phyloP scores from a whole-genome alignment of 1,140 invertebrate genomes.

The Drosophila teissieri region DNA sequence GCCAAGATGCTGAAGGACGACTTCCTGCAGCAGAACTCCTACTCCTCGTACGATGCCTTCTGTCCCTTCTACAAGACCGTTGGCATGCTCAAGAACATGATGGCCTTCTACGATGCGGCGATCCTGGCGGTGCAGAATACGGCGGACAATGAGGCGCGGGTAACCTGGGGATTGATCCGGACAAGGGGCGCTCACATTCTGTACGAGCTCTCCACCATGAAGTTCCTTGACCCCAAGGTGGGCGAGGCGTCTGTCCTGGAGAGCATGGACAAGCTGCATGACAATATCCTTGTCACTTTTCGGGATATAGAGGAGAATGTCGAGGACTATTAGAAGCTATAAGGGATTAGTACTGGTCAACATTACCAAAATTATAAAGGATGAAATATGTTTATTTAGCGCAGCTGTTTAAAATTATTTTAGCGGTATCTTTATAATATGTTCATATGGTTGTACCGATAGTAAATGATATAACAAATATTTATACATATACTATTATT shows the following conservation, averaged over 20 bases:
- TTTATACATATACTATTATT: too few relatives aligned
- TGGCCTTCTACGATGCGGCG: slow-evolving; percentile 53
- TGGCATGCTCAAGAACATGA: slow-evolving; percentile 74
- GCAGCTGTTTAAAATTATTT: too few relatives aligned
- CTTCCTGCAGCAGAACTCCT: slow-evolving; percentile 80
- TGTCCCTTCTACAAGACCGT: slow-evolving; percentile 81
- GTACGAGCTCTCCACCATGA: slow-evolving; percentile 74
- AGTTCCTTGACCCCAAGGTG: slow-evolving; percentile 54
- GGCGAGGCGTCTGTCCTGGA: slow-evolving; percentile 23
- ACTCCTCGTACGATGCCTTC: slow-evolving; percentile 65
- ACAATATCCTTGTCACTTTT: slow-evolving; percentile 8
- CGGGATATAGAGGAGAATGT: slow-evolving; percentile 47
- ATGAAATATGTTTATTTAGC: too few relatives aligned
- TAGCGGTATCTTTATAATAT: too few relatives aligned
- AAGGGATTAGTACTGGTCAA: too few relatives aligned
- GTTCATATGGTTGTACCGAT: too few relatives aligned
- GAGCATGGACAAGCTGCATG: slow-evolving; percentile 9
- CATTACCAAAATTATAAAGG: too few relatives aligned
- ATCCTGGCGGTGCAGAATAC: slow-evolving; percentile 44
- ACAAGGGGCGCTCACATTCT: slow-evolving; percentile 32
- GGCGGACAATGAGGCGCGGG: slow-evolving; percentile 36
- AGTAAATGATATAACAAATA: too few relatives aligned
- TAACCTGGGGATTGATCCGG: slow-evolving; percentile 73
- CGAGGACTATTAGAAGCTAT: background rate
- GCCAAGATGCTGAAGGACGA: slow-evolving; percentile 78